Evolutionary conservation across 2,797 vertebrate genomes (phyloP), one percentile per base, ranked within the genome.

Genomic region (Avahi laniger): DNA sequence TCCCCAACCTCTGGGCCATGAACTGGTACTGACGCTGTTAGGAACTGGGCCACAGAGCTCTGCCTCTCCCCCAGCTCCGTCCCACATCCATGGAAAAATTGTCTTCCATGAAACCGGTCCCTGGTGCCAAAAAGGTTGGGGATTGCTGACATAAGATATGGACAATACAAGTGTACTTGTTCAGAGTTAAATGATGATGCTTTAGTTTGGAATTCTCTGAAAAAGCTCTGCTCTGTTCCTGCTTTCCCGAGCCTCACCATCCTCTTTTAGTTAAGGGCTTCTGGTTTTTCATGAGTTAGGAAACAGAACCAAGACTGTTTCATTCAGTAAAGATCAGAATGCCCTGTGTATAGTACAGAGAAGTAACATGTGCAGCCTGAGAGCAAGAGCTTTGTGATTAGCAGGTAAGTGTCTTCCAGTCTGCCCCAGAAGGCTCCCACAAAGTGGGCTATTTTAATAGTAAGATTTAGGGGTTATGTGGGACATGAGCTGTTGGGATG

Each of bases 261-360:
- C 8, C 46, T 83, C 35, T 96, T 76, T 73, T 84, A 48, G 35
- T 83, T 72, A 85, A 61, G 67, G 17, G 46, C 15, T 93, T 94
- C 70, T 41, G 20, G 48, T 84, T 95, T 97, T n/a, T 54, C 26
- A 18, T 63, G 38, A 83, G 28, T 94, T 89, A 70, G 76, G 59
- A 95, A 70, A 81, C 50, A 94, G 69, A 57, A 30, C 78, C 67
- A 92, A 59, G 81, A 86, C n/a, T n/a, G 4, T 94, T 83, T 63
- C 11, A 41, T 75, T 92, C 22, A 76, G 48, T 89, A 83, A 81
- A 81, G 52, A 78, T 92, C 67, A 87, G 54, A 82, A 38, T 33
- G 33, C 38, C 46, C 13, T 50, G 8, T 48, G 24, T 52, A 15
- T 10, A 93, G 33, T 78, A 43, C 65, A 48, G 78, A 94, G 86